phyloP scores from a whole-genome alignment of 2,888 invertebrate species.

The Labia minor region DNA sequence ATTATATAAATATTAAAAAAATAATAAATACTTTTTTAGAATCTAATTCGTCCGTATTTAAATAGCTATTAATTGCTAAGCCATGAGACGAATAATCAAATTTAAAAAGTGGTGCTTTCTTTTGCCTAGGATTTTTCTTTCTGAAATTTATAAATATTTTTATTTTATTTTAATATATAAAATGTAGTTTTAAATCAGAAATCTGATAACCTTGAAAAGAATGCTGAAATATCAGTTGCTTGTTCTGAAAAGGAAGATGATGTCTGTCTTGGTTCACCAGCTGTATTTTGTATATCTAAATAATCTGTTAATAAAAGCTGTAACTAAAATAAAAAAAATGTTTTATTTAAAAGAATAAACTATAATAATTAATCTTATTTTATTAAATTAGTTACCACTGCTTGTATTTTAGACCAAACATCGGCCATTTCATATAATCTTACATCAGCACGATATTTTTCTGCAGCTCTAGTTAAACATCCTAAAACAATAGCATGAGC shows the following conservation, averaged over 20 bases:
- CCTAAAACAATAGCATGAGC: conserved; percentile 59
- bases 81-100: conserved; percentile 57
- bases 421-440: conserved; percentile 60
- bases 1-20: background rate
- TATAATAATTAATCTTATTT: conserved; percentile 18
- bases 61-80: conserved; percentile 41
- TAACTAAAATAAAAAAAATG: conserved; percentile 49
- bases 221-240: conserved; percentile 44
- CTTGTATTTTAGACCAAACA: conserved; percentile 83
- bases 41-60: conserved; percentile 32
- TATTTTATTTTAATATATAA: background rate
- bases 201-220: conserved; percentile 36
- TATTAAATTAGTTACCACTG: conserved; percentile 71
- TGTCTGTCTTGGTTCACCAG: conserved; percentile 34
- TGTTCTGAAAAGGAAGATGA: conserved; percentile 33
- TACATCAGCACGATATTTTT: conserved; percentile 44
- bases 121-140: conserved; percentile 28
- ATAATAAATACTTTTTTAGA: background rate
- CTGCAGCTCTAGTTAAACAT: conserved; percentile 50
- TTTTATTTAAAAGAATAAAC: conserved; percentile 19
- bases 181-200: background rate
- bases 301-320: conserved; percentile 77
- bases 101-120: conserved; percentile 49
- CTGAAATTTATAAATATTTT: background rate
- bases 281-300: conserved; percentile 71